Evolutionary conservation across 1,140 invertebrate species (phyloP).

Genomic region (Musca domestica): DNA sequence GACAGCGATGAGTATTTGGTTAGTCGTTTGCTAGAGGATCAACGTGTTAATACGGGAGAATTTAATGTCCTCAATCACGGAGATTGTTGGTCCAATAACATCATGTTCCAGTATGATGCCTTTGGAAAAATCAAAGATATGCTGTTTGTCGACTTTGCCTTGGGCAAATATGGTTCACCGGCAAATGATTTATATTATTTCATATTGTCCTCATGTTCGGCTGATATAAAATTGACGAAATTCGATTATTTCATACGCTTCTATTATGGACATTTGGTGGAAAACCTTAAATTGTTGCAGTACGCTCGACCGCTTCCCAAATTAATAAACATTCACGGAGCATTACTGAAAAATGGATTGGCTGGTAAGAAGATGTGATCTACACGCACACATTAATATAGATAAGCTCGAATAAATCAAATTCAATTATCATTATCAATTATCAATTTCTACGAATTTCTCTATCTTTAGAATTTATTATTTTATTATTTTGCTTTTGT

Average conservation of each 20-base stretch:
- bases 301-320: constrained; percentile 49
- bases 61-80: constrained; percentile 67
- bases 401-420: neutral
- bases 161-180: constrained; percentile 49
- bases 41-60: constrained; percentile 51
- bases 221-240: constrained; percentile 36
- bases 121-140: constrained; percentile 51
- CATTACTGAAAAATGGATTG: constrained; percentile 43
- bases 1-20: constrained; percentile 46
- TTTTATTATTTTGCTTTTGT: no score
- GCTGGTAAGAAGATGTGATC: constrained; percentile 31
- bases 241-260: constrained; percentile 48
- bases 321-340: constrained; percentile 39
- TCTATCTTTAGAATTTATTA: no score
- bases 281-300: constrained; percentile 43
- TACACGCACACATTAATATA: neutral
- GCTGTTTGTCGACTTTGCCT: constrained; percentile 47
- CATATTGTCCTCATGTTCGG: constrained; percentile 44
- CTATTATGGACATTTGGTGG: constrained; percentile 44
- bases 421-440: neutral
- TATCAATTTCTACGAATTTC: neutral
- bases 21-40: constrained; percentile 42
- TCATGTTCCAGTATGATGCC: constrained; percentile 59
- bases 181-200: constrained; percentile 49
- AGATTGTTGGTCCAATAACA: constrained; percentile 67